A percentile compares a stretch with the other conserved stretches of the same genome.
Conservation (phyloP, 1,140 invertebrate species). For the Gryon sp. region DNA sequence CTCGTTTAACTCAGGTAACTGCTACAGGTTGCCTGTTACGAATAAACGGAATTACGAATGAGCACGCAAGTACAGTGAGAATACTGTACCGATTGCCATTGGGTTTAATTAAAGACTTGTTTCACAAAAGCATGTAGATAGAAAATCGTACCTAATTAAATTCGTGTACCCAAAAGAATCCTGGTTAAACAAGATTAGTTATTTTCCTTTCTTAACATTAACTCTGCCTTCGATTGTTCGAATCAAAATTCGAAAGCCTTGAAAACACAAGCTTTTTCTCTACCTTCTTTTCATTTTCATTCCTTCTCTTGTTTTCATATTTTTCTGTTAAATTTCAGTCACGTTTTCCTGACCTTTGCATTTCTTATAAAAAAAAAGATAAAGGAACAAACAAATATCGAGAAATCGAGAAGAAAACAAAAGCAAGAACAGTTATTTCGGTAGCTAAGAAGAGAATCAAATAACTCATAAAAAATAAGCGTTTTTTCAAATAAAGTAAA, state of each 20-base stretch:
- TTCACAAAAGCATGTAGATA: slow-evolving; percentile 47
- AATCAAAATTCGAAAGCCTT: not conserved
- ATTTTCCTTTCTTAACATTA: not conserved
- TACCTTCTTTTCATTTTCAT: no score
- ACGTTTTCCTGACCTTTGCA: no score
- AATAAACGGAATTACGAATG: slow-evolving; percentile 62
- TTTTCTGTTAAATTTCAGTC: no score
- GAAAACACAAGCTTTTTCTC: no score
- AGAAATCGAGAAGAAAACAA: no score
- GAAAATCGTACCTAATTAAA: slow-evolving; percentile 53
- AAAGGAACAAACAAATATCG: no score
- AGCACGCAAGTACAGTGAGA: slow-evolving; percentile 56
- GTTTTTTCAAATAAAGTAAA: slow-evolving; percentile 23
- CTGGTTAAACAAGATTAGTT: slow-evolving; percentile 7
- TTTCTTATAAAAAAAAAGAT: no score
- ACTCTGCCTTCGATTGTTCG: not conserved
- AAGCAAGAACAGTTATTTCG: no score
- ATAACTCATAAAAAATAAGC: slow-evolving; percentile 10
- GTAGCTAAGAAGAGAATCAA: not conserved
- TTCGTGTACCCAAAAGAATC: slow-evolving; percentile 34
- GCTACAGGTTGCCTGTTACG: slow-evolving; percentile 62
- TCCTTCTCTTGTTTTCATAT: no score
- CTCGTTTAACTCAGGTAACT: slow-evolving; percentile 57
- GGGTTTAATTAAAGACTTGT: slow-evolving; percentile 60
- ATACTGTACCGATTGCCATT: slow-evolving; percentile 54